Percentiles rank a stretch among this genome's conserved stretches.
phyloP scores from a whole-genome alignment of 2,888 invertebrate genomes.

The Erebia aethiops region DNA sequence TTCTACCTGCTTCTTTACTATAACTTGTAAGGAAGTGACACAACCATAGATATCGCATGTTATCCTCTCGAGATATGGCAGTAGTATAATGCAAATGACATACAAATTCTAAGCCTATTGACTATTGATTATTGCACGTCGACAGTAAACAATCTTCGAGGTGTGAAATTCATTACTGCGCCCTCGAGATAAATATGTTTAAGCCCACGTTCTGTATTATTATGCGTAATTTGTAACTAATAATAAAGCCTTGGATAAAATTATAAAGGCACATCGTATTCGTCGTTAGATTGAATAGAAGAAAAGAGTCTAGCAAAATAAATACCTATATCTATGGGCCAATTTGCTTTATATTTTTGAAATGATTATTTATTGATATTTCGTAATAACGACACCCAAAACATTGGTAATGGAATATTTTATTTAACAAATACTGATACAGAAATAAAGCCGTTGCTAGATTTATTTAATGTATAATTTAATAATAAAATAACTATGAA shows the following conservation, averaged over 20 bases:
- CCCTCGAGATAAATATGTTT: constrained; percentile 17
- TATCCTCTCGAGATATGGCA: constrained; percentile 17
- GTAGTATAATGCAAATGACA: constrained; percentile 30
- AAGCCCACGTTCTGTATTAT: constrained; percentile 4
- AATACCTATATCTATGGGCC: too few species aligned
- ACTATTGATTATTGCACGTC: constrained; percentile 29
- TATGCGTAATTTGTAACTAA: constrained; percentile 9
- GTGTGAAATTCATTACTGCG: constrained; percentile 26
- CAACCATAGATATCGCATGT: constrained; percentile 18
- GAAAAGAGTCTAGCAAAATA: too few species aligned
- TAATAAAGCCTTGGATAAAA: neutral
- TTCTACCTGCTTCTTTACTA: neutral
- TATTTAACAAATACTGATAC: too few species aligned
- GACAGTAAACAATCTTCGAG: constrained; percentile 22
- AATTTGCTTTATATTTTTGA: too few species aligned
- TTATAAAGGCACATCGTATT: neutral
- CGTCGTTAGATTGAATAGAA: too few species aligned
- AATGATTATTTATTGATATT: too few species aligned
- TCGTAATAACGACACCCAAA: too few species aligned
- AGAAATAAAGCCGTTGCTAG: too few species aligned
- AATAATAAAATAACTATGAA: too few species aligned
- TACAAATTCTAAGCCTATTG: constrained; percentile 31
- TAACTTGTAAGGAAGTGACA: constrained; percentile 19
- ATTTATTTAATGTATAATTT: too few species aligned
- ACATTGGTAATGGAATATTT: too few species aligned